These are phyloP conservation scores for Crax fasciolata DNA, from an alignment of 2,797 vertebrate species.

Conservation along the genomic window DNA sequence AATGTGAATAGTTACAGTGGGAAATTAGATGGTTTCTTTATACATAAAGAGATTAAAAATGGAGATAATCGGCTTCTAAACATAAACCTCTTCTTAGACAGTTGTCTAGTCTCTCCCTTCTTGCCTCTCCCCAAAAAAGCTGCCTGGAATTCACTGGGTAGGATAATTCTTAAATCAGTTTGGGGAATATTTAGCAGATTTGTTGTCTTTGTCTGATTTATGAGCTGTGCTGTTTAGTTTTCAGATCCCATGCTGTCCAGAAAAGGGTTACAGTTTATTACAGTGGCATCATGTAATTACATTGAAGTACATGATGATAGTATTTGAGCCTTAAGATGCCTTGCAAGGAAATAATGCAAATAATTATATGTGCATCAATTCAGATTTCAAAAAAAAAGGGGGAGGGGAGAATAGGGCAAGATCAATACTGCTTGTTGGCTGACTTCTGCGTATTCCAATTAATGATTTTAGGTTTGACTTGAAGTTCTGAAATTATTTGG, in stretches of 20 bases:
- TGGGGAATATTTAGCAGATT: not conserved
- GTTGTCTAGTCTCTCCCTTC: not conserved
- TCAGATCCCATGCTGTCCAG: not conserved
- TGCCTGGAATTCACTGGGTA: not conserved
- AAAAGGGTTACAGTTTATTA: conserved; percentile 25
- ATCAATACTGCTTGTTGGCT: conserved; percentile 65
- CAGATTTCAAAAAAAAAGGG: not conserved
- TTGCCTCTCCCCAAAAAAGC: not conserved
- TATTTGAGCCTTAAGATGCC: conserved; percentile 41
- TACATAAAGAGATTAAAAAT: not conserved
- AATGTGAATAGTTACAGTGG: not conserved
- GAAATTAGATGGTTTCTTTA: not conserved
- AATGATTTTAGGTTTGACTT: conserved; percentile 77
- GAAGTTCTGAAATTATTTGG: conserved; percentile 76
- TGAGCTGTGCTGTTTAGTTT: not conserved
- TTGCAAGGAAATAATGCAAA: conserved; percentile 49
- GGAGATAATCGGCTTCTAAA: not conserved
- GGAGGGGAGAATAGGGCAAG: conserved; percentile 17
- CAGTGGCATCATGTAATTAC: conserved; percentile 13
- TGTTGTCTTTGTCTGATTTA: not conserved
- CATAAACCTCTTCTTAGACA: not conserved
- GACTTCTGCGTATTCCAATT: conserved; percentile 65
- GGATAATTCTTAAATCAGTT: not conserved
- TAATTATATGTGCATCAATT: conserved; percentile 37
- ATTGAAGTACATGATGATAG: conserved; percentile 31